Evolutionary conservation across 1,140 invertebrate species (phyloP).

Genomic region (Trachymyrmex septentrionalis): DNA sequence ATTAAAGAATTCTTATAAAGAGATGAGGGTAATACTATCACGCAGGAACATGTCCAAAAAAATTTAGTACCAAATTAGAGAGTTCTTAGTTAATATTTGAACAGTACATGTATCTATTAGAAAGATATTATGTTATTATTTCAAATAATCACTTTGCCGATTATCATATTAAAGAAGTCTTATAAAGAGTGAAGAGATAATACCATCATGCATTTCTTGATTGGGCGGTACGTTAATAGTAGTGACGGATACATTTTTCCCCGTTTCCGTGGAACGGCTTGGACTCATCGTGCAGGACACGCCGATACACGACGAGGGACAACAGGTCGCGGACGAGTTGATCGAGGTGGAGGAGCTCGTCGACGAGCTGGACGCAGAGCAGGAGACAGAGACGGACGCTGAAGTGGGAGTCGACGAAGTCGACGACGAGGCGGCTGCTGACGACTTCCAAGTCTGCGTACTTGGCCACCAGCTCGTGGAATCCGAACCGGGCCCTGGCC

Average conservation of each 20-base stretch:
- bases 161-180: background rate
- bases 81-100: background rate
- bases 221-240: constrained; percentile 84
- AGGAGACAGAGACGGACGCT: constrained; percentile 70
- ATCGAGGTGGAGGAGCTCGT: constrained; percentile 66
- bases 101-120: background rate
- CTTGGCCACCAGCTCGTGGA: constrained; percentile 83
- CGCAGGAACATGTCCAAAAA: background rate
- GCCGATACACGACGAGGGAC: constrained; percentile 62
- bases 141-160: background rate
- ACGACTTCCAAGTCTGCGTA: constrained; percentile 83
- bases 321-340: constrained; percentile 63
- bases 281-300: constrained; percentile 68
- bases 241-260: constrained; percentile 85
- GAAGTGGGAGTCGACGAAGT: constrained; percentile 68
- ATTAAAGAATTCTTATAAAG: no score
- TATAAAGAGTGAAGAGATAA: background rate
- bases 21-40: no score
- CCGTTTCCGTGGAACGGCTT: constrained; percentile 80
- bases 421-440: constrained; percentile 62
- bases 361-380: constrained; percentile 76
- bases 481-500: constrained; percentile 75
- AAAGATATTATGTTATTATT: background rate
- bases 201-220: constrained; percentile 85
- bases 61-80: background rate